Conservation (phyloP, 2,888 invertebrate genomes). For the Sarcophaga carnaria region DNA sequence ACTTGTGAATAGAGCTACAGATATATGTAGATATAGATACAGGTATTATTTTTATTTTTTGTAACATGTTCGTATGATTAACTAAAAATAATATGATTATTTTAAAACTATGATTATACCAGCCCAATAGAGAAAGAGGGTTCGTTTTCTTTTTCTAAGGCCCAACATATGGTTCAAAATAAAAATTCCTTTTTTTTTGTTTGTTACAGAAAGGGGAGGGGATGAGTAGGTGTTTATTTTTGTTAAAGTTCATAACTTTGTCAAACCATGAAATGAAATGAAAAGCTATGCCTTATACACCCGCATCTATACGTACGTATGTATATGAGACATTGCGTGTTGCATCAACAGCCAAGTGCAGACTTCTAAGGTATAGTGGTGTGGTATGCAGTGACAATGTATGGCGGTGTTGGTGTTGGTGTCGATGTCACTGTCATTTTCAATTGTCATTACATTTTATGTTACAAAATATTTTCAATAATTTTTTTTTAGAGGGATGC, state of each 20-base stretch:
- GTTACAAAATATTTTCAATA: slow-evolving; percentile 65
- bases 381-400: not conserved
- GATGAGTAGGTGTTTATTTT: slow-evolving; percentile 56
- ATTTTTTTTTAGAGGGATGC: slow-evolving; percentile 66
- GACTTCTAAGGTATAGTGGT: not conserved
- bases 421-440: slow-evolving; percentile 63
- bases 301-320: slow-evolving; percentile 57
- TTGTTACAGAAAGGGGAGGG: slow-evolving; percentile 31
- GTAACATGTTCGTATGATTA: slow-evolving; percentile 46
- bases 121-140: slow-evolving; percentile 10
- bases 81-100: slow-evolving; percentile 56
- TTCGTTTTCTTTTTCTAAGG: slow-evolving; percentile 41
- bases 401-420: not conserved
- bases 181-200: not conserved
- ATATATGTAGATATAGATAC: slow-evolving; percentile 54
- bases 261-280: slow-evolving; percentile 59
- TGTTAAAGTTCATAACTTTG: slow-evolving; percentile 66
- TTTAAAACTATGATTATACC: slow-evolving; percentile 64
- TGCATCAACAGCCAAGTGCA: slow-evolving; percentile 61
- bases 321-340: slow-evolving; percentile 52
- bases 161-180: slow-evolving; percentile 60
- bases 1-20: slow-evolving; percentile 4
- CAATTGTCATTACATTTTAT: slow-evolving; percentile 67
- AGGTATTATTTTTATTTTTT: slow-evolving; percentile 55
- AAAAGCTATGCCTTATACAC: slow-evolving; percentile 23